A percentile compares a stretch with the other conserved stretches of the same genome.
Conservation (phyloP, 1,140 invertebrate species). For the Papilio helenus region DNA sequence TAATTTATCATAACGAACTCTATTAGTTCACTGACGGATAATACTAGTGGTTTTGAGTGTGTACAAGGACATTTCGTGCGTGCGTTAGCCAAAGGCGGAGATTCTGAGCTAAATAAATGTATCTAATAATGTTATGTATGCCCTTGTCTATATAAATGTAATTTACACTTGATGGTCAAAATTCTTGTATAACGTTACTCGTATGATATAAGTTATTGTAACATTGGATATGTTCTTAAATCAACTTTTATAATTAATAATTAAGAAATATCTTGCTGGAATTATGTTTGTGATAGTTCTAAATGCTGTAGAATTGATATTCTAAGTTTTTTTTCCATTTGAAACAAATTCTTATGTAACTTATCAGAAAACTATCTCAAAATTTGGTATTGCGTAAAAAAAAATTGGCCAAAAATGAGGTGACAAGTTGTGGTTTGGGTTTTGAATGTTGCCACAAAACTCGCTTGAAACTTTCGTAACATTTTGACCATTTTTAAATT, state of each 20-base stretch:
- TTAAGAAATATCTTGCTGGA: too few species aligned
- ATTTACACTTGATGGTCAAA: not conserved
- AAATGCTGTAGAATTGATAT: too few species aligned
- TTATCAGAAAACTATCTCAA: conserved; percentile 13
- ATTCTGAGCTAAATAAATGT: not conserved
- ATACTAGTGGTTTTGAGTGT: not conserved
- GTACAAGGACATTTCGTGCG: conserved; percentile 3
- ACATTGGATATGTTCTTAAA: too few species aligned
- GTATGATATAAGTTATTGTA: too few species aligned
- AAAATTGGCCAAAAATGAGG: not conserved
- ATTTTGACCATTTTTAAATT: not conserved
- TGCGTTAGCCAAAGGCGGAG: not conserved
- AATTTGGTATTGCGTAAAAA: conserved; percentile 12
- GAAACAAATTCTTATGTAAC: not conserved
- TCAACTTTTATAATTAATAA: too few species aligned
- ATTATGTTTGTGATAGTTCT: too few species aligned
- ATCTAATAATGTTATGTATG: not conserved
- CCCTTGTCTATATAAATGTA: not conserved
- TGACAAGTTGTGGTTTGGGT: conserved; percentile 8
- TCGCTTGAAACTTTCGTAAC: not conserved
- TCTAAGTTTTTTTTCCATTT: not conserved
- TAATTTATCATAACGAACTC: not conserved
- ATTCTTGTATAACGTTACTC: not conserved
- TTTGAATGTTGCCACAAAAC: conserved; percentile 5
- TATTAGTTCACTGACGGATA: not conserved